phyloP scores from a whole-genome alignment of 2,113 vertebrate species.

The Phoxinus phoxinus region DNA sequence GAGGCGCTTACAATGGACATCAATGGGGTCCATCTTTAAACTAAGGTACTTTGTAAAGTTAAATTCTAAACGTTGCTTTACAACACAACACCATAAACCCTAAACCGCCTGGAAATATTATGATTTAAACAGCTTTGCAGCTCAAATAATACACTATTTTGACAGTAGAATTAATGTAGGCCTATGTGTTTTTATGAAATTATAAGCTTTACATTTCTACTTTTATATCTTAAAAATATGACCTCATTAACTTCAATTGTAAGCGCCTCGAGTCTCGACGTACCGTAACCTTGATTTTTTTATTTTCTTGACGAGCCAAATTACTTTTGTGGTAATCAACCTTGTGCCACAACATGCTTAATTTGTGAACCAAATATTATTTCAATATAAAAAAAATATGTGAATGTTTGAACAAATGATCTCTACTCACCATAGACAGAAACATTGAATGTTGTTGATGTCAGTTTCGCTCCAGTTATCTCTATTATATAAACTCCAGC shows the following conservation, averaged over 20 bases:
- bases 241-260: neutral
- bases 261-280: accelerated
- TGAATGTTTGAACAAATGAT: too few relatives aligned
- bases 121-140: neutral
- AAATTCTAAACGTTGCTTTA: neutral
- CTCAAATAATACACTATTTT: neutral
- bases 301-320: neutral
- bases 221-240: neutral
- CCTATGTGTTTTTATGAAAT: neutral
- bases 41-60: neutral
- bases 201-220: neutral
- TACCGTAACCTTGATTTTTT: neutral
- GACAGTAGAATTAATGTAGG: neutral
- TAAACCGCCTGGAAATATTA: too few relatives aligned
- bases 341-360: neutral
- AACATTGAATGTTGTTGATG: too few relatives aligned
- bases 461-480: too few relatives aligned
- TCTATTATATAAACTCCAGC: accelerated
- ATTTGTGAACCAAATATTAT: neutral
- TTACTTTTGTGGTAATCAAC: neutral
- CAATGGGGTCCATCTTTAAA: neutral
- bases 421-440: too few relatives aligned
- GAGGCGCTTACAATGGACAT: neutral
- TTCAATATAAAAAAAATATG: neutral
- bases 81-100: too few relatives aligned